phyloP scores from a whole-genome alignment of 2,888 invertebrate genomes.

The Lithophane semibrunnea region DNA sequence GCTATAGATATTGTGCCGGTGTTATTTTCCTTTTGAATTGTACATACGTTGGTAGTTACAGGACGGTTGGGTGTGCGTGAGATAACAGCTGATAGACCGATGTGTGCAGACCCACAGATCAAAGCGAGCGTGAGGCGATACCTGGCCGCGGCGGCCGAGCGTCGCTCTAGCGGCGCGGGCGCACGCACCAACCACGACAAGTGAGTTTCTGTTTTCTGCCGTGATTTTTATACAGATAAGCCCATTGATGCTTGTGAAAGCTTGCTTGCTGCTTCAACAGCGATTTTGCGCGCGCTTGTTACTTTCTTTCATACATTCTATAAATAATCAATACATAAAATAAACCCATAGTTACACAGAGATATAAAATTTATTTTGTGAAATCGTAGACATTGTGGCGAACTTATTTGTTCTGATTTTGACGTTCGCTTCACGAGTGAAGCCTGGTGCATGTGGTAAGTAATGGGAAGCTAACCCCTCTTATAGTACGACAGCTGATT shows the following conservation, averaged over 20 bases:
- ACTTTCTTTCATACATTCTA: conserved; percentile 55
- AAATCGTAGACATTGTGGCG: conserved; percentile 16
- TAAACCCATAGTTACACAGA: conserved; percentile 11
- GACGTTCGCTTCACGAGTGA: conserved; percentile 62
- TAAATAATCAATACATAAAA: conserved; percentile 35
- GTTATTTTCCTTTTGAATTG: conserved; percentile 45
- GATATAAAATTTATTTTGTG: conserved; percentile 10
- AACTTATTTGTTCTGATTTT: conserved; percentile 25
- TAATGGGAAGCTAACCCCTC: conserved; percentile 75
- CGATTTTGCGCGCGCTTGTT: conserved; percentile 55
- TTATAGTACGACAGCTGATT: conserved; percentile 84
- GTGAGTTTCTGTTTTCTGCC: conserved; percentile 75
- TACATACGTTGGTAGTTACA: conserved; percentile 55
- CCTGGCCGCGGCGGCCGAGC: conserved; percentile 91
- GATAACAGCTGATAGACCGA: conserved; percentile 64
- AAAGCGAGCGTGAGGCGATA: conserved; percentile 95
- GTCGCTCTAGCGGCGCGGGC: conserved; percentile 78
- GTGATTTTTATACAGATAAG: conserved; percentile 62
- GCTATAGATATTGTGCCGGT: conserved; percentile 39
- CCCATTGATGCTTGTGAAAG: conserved; percentile 66
- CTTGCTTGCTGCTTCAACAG: conserved; percentile 59
- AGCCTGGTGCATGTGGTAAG: conserved; percentile 72
- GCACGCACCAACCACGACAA: conserved; percentile 85
- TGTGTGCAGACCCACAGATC: conserved; percentile 94
- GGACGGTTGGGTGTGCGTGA: conserved; percentile 58